Evolutionary conservation across 2,113 vertebrate genomes (phyloP).

Genomic region (Synchiropus splendidus): DNA sequence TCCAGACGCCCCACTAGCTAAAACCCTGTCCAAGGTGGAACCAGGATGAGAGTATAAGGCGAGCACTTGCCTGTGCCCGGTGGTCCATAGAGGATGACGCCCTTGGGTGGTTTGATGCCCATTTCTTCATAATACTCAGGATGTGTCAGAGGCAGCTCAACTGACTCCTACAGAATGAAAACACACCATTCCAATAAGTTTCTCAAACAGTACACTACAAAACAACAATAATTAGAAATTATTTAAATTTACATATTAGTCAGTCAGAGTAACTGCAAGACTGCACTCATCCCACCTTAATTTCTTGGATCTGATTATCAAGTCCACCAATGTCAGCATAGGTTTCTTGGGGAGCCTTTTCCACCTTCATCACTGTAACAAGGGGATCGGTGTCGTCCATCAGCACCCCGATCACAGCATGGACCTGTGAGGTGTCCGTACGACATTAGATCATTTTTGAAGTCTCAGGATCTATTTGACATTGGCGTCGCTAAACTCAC

Average conservation of each 20-base stretch:
- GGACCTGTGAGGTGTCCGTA: conserved; percentile 68
- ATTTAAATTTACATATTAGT: no score
- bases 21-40: no score
- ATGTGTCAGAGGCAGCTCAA: conserved; percentile 95
- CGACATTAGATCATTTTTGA: not conserved
- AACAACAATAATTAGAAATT: no score
- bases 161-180: conserved; percentile 76
- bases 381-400: conserved; percentile 97
- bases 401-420: conserved; percentile 93
- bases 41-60: not conserved
- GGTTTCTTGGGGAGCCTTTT: conserved; percentile 95
- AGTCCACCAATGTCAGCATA: conserved; percentile 94
- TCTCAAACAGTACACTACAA: no score
- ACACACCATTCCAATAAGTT: not conserved
- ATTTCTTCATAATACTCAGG: conserved; percentile 98
- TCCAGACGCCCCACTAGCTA: no score
- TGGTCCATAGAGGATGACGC: conserved; percentile 91
- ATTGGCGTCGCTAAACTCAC: conserved; percentile 23
- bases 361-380: conserved; percentile 98
- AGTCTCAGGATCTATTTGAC: no score
- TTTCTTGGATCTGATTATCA: conserved; percentile 97
- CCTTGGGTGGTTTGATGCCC: conserved; percentile 98
- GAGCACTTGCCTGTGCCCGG: conserved; percentile 84
- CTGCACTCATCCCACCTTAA: conserved; percentile 71
- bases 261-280: not conserved